A percentile compares a stretch with the other conserved stretches of the same genome.
Conservation (phyloP, 2,888 invertebrate species). For the Mythimna pallens region DNA sequence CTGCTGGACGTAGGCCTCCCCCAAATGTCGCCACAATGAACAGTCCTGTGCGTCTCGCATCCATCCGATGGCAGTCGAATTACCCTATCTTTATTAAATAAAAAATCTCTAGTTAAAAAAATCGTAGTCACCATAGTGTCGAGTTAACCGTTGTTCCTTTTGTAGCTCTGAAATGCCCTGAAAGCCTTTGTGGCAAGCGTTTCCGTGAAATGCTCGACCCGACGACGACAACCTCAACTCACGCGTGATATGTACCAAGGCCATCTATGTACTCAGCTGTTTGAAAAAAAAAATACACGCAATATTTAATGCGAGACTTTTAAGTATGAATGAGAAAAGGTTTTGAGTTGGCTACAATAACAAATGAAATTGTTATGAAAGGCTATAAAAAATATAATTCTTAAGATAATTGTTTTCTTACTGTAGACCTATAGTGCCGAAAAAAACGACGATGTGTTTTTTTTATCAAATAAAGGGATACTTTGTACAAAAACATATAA, state of each 20-base stretch:
- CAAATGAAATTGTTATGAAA: not conserved
- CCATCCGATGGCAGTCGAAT: no score
- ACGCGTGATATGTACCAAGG: constrained; percentile 17
- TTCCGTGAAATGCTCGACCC: constrained; percentile 67
- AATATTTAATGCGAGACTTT: not conserved
- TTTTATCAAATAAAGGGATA: no score
- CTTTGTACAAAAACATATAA: no score
- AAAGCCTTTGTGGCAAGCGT: constrained; percentile 72
- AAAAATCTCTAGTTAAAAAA: constrained; percentile 1
- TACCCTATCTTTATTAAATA: not conserved
- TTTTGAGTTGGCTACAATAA: not conserved
- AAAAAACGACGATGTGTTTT: no score
- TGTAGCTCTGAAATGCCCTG: constrained; percentile 69
- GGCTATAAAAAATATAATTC: no score
- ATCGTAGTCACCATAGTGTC: constrained; percentile 46
- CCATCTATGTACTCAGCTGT: not conserved
- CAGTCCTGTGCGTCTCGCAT: no score
- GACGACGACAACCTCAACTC: constrained; percentile 25
- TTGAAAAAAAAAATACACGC: constrained; percentile 41
- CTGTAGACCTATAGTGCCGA: no score
- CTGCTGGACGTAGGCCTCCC: no score
- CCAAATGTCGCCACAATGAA: no score
- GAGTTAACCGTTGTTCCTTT: constrained; percentile 70
- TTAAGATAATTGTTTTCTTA: no score
- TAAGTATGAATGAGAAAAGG: constrained; percentile 13